Base-by-base conservation (phyloP, 53 echinoderm and acorn worm species). In the Stichopus horrens region DNA sequence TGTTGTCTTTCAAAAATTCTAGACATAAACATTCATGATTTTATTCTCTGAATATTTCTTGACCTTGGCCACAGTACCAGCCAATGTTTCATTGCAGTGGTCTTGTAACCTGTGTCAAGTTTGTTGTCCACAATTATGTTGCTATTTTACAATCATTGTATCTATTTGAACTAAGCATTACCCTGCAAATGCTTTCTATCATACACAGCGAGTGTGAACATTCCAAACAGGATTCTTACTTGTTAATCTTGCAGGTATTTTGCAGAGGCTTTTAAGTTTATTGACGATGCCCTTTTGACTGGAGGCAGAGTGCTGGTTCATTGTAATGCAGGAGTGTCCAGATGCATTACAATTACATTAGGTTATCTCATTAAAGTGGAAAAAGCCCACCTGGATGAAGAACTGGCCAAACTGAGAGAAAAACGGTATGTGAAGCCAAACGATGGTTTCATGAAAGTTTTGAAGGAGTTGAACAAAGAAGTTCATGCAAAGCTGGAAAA, bases 251-350 rank as follows among this genome's bases (percentile, higher is more conserved):
- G 2, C 83, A 97, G 97, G 73, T 91, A 92, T 75, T 97, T 97
- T 59, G 90, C 88, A 7, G 91, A 94, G 57, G 96, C 94, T 52
- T 94, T 95, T 79, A 37, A 86, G 52, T 97, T 97, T 67, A 95
- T 97, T 79, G 92, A 91, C 55, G 77, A 89, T 16, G 88, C 85
- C 2, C 90, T 90, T 21, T 88, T 86, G 58, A 76, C 55, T 5
- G 90, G 90, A 23, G 97, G 97, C 1, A 83, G 74, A 7, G 92
- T 93, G 5, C 78, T 97, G 18, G 92, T 97, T 16, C 97, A 97
- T 83, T 97, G 97, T 84, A 97, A 97, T 77, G 97, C 97, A 0
- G 94, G 97, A 13, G 93, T 86, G 20, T 95, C 95, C 5, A 87
- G 95, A 14, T 95, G 95, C 58, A 90, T 91, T n/a, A 95, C 93